Conservation (phyloP, 2,113 vertebrate genomes). For the Eretmochelys imbricata region DNA sequence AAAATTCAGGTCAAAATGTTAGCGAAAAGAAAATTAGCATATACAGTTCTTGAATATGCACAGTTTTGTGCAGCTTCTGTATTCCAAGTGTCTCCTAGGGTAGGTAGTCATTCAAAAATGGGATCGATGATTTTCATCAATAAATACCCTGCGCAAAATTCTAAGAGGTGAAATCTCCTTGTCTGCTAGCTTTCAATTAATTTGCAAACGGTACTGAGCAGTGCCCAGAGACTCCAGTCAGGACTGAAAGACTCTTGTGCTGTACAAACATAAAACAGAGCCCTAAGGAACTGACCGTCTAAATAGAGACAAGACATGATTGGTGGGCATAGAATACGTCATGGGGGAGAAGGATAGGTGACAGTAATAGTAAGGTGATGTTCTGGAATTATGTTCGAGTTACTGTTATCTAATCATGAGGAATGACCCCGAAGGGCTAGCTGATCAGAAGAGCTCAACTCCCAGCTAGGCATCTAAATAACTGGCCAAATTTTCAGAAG, state of each 20-base stretch:
- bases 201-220: background rate
- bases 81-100: conserved; percentile 41
- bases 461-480: conserved; percentile 4
- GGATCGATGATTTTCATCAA: conserved; percentile 56
- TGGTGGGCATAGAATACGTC: too few relatives aligned
- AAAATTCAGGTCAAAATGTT: background rate
- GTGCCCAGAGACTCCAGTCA: background rate
- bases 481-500: background rate
- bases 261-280: background rate
- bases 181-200: background rate
- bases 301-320: background rate
- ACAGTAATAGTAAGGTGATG: background rate
- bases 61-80: conserved; percentile 14
- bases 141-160: conserved; percentile 36
- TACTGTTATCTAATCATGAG: rapidly evolving
- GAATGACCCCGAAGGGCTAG: background rate
- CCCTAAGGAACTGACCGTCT: background rate
- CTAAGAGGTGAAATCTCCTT: conserved; percentile 45
- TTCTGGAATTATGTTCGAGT: background rate
- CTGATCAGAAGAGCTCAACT: conserved; percentile 14
- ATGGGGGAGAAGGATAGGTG: background rate
- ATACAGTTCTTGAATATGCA: rapidly evolving
- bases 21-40: background rate
- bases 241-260: background rate
- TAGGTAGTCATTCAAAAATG: conserved; percentile 56